Percentiles rank a stretch among this genome's conserved stretches.
These are phyloP conservation scores for Drosophila rhopaloa DNA, from an alignment of 1,140 invertebrate genomes.

Conservation along the genomic window DNA sequence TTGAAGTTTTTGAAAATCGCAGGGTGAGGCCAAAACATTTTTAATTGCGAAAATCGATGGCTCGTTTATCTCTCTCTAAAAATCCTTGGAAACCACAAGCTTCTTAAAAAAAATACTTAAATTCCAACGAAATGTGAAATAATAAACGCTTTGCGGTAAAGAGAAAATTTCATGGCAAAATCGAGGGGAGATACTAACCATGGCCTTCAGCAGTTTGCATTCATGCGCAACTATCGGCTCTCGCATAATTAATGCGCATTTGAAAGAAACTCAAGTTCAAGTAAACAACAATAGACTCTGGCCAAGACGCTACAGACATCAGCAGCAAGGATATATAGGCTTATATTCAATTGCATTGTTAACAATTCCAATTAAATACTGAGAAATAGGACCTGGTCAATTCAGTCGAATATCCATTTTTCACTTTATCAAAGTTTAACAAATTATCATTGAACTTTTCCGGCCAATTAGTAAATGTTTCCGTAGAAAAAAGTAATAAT, in stretches of 20 bases:
- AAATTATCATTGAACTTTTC: too few species aligned
- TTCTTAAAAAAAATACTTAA: slow-evolving; percentile 41
- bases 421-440: not conserved
- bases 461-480: too few species aligned
- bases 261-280: slow-evolving; percentile 28
- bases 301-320: slow-evolving; percentile 11
- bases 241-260: slow-evolving; percentile 62
- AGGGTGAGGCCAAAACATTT: slow-evolving; percentile 20
- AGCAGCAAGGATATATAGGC: not conserved
- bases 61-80: slow-evolving; percentile 1
- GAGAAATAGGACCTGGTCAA: not conserved
- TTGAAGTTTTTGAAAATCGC: slow-evolving; percentile 29
- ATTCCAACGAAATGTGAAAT: slow-evolving; percentile 15
- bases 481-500: too few species aligned
- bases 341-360: slow-evolving; percentile 18
- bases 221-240: slow-evolving; percentile 52
- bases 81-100: slow-evolving; percentile 38
- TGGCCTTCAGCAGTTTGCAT: slow-evolving; percentile 53
- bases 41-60: slow-evolving; percentile 52
- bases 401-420: not conserved
- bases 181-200: slow-evolving; percentile 3
- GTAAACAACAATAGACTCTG: slow-evolving; percentile 32
- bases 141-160: slow-evolving; percentile 9
- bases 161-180: slow-evolving; percentile 4
- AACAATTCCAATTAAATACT: slow-evolving; percentile 5